Conservation (phyloP, 92 coral and sea anemone genomes). For the Porites lobata region DNA sequence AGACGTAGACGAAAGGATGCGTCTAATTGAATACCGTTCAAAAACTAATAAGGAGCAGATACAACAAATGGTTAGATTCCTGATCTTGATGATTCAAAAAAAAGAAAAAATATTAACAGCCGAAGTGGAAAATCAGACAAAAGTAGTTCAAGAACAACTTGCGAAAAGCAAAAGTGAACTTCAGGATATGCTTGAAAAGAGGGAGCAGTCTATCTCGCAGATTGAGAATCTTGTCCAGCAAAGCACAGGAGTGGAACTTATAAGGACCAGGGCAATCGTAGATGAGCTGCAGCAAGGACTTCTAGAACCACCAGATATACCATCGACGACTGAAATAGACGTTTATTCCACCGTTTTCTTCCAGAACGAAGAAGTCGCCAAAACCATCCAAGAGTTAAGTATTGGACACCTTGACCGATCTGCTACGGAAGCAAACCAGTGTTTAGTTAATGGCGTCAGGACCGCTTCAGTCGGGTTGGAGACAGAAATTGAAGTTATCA, state of each 20-base stretch:
- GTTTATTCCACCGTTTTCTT: background rate
- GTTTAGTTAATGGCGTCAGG: background rate
- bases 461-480: background rate
- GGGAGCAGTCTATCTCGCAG: background rate
- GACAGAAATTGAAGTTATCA: background rate
- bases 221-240: background rate
- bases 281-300: constrained; percentile 1
- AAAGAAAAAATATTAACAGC: background rate
- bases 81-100: background rate
- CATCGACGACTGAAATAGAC: background rate
- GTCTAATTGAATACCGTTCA: background rate
- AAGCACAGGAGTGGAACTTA: background rate
- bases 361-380: background rate
- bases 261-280: background rate
- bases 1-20: background rate
- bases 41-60: background rate
- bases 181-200: background rate
- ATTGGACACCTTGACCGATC: background rate
- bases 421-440: background rate
- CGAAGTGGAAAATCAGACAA: constrained; percentile 10
- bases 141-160: background rate
- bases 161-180: background rate
- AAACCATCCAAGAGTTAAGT: background rate
- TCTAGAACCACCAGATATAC: background rate
- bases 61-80: background rate